Evolutionary conservation across 2,888 invertebrate species (phyloP).

Genomic region (Anaspis maculata): DNA sequence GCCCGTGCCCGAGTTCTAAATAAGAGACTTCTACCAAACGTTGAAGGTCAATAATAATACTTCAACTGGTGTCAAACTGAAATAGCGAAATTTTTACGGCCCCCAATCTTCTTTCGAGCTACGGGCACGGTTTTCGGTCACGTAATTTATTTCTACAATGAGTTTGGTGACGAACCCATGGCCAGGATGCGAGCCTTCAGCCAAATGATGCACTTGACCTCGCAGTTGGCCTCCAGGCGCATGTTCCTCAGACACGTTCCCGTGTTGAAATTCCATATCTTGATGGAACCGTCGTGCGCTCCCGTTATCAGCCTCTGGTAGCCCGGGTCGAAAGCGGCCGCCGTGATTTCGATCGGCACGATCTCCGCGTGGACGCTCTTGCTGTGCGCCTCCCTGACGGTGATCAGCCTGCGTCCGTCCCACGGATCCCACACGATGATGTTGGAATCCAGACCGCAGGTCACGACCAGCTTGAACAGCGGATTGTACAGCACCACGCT

Average conservation of each 20-base stretch:
- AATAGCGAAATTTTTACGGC: too few relatives aligned
- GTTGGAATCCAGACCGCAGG: constrained; percentile 70
- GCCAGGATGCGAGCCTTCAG: constrained; percentile 56
- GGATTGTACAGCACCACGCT: constrained; percentile 69
- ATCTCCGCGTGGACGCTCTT: constrained; percentile 56
- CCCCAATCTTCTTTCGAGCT: too few relatives aligned
- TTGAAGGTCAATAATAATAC: too few relatives aligned
- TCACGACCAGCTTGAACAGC: constrained; percentile 60
- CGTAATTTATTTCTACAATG: too few relatives aligned
- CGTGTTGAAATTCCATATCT: constrained; percentile 80
- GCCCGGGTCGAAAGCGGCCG: constrained; percentile 68
- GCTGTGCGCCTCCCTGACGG: constrained; percentile 64
- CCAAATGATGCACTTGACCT: constrained; percentile 48
- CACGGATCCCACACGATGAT: constrained; percentile 78
- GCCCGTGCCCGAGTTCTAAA: too few relatives aligned
- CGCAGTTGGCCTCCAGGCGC: constrained; percentile 38
- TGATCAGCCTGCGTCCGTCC: constrained; percentile 58
- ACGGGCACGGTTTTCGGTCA: too few relatives aligned
- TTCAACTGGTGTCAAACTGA: too few relatives aligned
- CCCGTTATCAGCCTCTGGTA: constrained; percentile 68
- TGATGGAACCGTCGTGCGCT: constrained; percentile 68
- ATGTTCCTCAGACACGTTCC: constrained; percentile 65
- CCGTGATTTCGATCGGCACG: constrained; percentile 64
- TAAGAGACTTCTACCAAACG: too few relatives aligned
- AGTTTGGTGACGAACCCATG: too few relatives aligned